phyloP scores from a whole-genome alignment of 2,113 vertebrate genomes.

The Cygnus atratus region DNA sequence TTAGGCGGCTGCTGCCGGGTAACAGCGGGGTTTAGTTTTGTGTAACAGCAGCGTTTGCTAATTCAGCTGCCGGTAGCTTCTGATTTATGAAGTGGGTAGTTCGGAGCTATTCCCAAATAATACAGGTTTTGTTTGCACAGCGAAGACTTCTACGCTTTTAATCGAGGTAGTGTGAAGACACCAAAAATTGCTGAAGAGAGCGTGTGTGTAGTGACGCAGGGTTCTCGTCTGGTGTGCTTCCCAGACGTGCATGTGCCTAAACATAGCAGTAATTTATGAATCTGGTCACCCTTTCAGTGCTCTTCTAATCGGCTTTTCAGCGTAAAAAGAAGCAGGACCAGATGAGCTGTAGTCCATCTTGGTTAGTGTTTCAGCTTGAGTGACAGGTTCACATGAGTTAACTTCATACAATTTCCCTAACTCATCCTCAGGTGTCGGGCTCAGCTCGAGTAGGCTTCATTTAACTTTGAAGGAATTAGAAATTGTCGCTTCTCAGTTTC shows the following conservation, averaged over 20 bases:
- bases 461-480: not conserved
- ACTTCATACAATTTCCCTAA: not conserved
- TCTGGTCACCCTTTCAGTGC: accelerated
- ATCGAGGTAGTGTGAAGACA: not conserved
- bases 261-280: not conserved
- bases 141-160: not conserved
- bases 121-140: accelerated
- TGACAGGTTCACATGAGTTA: not conserved
- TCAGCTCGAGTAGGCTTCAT: not conserved
- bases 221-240: not conserved
- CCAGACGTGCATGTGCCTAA: not conserved
- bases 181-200: not conserved
- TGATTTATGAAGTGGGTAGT: not conserved
- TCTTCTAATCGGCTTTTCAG: not conserved
- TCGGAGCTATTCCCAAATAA: not conserved
- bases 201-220: not conserved
- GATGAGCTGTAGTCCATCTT: accelerated
- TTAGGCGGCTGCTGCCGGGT: too few relatives aligned
- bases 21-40: too few relatives aligned
- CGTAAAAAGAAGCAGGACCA: not conserved
- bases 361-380: not conserved
- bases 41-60: not conserved
- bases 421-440: not conserved
- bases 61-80: not conserved
- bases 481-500: not conserved